Evolutionary conservation across 2,888 invertebrate species (phyloP).

Genomic region (Drosophila aldrichi): DNA sequence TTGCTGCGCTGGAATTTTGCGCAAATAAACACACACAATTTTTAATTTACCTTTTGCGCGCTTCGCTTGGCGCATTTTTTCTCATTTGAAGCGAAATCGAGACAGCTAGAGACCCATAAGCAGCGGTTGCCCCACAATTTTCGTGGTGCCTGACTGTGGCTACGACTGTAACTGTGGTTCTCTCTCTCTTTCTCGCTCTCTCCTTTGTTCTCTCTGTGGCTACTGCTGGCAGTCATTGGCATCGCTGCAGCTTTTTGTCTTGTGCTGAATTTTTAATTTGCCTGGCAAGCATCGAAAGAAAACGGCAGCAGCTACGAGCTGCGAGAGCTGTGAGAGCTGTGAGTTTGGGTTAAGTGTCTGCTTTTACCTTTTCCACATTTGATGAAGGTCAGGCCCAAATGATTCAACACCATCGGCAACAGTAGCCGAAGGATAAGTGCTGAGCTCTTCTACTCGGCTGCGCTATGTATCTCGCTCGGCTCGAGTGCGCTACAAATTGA

Average conservation of each 20-base stretch:
- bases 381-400: conserved; percentile 69
- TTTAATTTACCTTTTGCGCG: conserved; percentile 77
- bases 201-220: not conserved
- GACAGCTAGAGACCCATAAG: conserved; percentile 76
- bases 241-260: conserved; percentile 60
- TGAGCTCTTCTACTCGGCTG: conserved; percentile 38
- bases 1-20: conserved; percentile 56
- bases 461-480: conserved; percentile 26
- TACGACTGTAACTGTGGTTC: conserved; percentile 10
- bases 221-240: conserved; percentile 50
- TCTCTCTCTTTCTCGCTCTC: not conserved
- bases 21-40: conserved; percentile 78
- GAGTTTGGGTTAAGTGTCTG: conserved; percentile 28
- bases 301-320: conserved; percentile 21
- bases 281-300: conserved; percentile 62
- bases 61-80: conserved; percentile 60
- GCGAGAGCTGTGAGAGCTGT: too few relatives aligned
- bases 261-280: conserved; percentile 78
- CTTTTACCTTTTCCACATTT: conserved; percentile 47
- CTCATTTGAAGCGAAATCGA: conserved; percentile 74
- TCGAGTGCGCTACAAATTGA: conserved; percentile 74
- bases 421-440: conserved; percentile 70
- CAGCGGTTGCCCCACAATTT: conserved; percentile 61
- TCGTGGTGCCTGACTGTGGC: conserved; percentile 38
- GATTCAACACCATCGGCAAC: conserved; percentile 43